Percentiles rank a stretch among this genome's conserved stretches.
Conservation (phyloP, 1,140 invertebrate genomes). For the Drosophila asahinai region DNA sequence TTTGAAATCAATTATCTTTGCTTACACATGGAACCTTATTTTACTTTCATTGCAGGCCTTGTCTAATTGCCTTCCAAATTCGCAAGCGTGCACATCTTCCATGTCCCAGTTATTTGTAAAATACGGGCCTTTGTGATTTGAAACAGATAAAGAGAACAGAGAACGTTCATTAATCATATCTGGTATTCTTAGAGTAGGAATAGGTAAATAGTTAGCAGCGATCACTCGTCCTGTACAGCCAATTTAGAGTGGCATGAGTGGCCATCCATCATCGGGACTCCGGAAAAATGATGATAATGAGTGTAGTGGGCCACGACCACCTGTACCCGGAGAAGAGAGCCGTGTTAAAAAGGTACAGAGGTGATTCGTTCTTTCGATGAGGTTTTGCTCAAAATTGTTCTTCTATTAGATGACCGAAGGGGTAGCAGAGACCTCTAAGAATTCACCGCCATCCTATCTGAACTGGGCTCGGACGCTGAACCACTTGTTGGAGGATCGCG, state of each 20-base stretch:
- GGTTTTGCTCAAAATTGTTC: background rate
- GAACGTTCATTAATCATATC: slow-evolving; percentile 57
- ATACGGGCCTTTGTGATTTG: slow-evolving; percentile 82
- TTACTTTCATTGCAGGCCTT: slow-evolving; percentile 72
- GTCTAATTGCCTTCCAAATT: slow-evolving; percentile 84
- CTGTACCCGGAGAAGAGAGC: slow-evolving; percentile 85
- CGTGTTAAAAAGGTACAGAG: slow-evolving; percentile 82
- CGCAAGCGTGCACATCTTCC: slow-evolving; percentile 79
- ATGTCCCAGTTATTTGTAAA: slow-evolving; percentile 83
- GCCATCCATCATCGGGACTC: slow-evolving; percentile 79
- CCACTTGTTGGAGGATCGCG: slow-evolving; percentile 92
- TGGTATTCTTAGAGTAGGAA: slow-evolving; percentile 48
- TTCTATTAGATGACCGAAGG: slow-evolving; percentile 83
- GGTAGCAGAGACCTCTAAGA: slow-evolving; percentile 85
- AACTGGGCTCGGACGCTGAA: slow-evolving; percentile 94
- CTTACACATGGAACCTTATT: background rate
- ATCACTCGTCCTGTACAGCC: slow-evolving; percentile 42
- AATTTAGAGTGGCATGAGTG: slow-evolving; percentile 82
- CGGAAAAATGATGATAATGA: slow-evolving; percentile 85
- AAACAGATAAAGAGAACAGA: slow-evolving; percentile 39
- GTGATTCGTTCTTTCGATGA: background rate
- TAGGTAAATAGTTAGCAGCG: slow-evolving; percentile 63
- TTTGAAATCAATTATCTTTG: background rate
- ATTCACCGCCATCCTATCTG: slow-evolving; percentile 91
- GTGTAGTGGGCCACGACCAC: slow-evolving; percentile 85